Base-by-base conservation (phyloP, 1,140 invertebrate genomes). In the Rhyzopertha dominica region DNA sequence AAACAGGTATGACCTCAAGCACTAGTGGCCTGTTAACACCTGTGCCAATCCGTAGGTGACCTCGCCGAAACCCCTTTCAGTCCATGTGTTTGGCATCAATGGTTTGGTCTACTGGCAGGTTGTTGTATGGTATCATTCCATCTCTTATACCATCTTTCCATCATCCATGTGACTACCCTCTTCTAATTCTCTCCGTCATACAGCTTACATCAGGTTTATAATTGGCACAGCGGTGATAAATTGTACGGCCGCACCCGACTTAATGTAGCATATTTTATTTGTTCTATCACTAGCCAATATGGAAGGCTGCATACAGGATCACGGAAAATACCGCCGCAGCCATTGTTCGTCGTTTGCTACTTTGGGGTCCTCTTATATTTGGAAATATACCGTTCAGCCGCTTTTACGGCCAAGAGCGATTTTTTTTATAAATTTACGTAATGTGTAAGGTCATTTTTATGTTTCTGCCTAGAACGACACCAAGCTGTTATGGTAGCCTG, bases 61-160 rank as follows among this genome's bases (percentile, higher is more conserved):
- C n/a, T n/a, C n/a, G n/a, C 42, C 24, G 50, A 40, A 19, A 44
- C 29, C 23, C n/a, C 47, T 35, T 9, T 38, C 22, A 3, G 47
- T n/a, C 56, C 56, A 58, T 1, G 12, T n/a, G n/a, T 55, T 29
- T 8, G 43, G 42, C 5, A 58, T 58, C n/a, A 58, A 23, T 26
- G 20, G 38, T 9, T 35, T 36, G 2, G 56, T 59, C 52, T 54
- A 57, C 34, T 40, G 47, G 10, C 32, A 54, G n/a, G n/a, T n/a
- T 25, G 32, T 29, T 1, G 19, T 22, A 10, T n/a, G 16, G n/a
- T 17, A 12, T 17, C 22, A n/a, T n/a, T n/a, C 30, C 29, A 55
- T 16, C 43, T 28, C 9, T 36, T 28, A 18, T 49, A 31, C 44
- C 47, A 56, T 25, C 13, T 23, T 30, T 18, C 20, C 20, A 48